Base-by-base conservation (phyloP, 2,797 vertebrate genomes). In the Diglossa cyanea region DNA sequence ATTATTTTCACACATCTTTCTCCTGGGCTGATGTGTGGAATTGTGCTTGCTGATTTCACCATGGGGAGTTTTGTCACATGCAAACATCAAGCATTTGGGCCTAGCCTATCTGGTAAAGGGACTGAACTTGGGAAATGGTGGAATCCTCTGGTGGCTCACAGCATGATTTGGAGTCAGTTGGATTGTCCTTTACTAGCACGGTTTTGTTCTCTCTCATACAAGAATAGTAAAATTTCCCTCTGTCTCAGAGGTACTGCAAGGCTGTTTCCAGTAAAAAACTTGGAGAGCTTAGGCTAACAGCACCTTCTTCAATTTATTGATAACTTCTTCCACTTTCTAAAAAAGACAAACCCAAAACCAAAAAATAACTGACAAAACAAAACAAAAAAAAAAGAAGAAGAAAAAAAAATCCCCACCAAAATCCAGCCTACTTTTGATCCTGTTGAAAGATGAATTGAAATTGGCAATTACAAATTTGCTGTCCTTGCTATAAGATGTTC, bases 391-490 rank as follows among this genome's bases (percentile, higher is more conserved):
- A 20, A 4, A 26, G 1, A 33, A 7, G 6, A 57, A 10, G 20
- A 17, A 37, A 30, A 72, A 45, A 23, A 51, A 25, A 3, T 1
- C 0, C 5, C 23, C 25, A 17, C 37, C 25, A 65, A 85, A 85
- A 15, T 4, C 3, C 24, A 76, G 6, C n/a, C 28, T 72, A 5
- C 25, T 68, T 80, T 61, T 80, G 60, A 42, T 73, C 13, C 45
- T 83, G 47, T 63, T 55, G 60, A 39, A 79, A 68, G 72, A 47
- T 73, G 40, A 71, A 80, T 61, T 55, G 16, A 82, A 85, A 67
- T 50, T 72, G 90, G n/a, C 54, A 40, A 28, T 91, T 83, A 54
- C 18, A 77, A 14, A 55, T 80, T 71, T 77, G 26, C 78, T 86
- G 31, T 58, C 78, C 47, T 73, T 92, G 54, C 44, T 62, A 55